phyloP scores from a whole-genome alignment of 92 coral and sea anemone genomes.

The Zoanthus sociatus region DNA sequence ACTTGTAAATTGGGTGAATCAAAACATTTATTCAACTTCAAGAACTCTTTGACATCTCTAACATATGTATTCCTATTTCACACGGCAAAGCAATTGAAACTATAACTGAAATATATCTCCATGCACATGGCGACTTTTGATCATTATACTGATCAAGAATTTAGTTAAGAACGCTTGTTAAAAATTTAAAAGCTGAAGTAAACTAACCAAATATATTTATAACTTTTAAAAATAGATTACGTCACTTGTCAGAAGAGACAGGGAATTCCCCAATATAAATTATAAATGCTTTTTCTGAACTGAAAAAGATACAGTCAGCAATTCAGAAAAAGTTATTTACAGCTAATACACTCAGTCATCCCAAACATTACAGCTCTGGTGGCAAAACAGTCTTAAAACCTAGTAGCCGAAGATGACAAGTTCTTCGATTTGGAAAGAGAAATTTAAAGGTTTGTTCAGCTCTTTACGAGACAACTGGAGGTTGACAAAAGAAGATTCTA shows the following conservation, averaged over 20 bases:
- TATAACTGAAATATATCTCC: too few relatives aligned
- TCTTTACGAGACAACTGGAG: slow-evolving; percentile 4
- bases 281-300: background rate
- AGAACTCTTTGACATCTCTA: too few relatives aligned
- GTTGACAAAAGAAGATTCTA: background rate
- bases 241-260: background rate
- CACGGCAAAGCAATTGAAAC: too few relatives aligned
- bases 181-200: too few relatives aligned
- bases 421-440: background rate
- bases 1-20: background rate
- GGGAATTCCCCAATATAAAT: background rate
- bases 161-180: too few relatives aligned
- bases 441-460: background rate
- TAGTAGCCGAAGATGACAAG: background rate
- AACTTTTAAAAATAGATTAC: background rate
- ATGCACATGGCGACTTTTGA: too few relatives aligned
- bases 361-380: too few relatives aligned
- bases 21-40: too few relatives aligned
- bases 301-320: slow-evolving; percentile 2
- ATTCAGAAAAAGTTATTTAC: background rate
- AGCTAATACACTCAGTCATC: background rate
- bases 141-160: too few relatives aligned
- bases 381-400: too few relatives aligned
- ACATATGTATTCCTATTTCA: too few relatives aligned
- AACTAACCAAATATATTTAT: background rate